Evolutionary conservation across 2,888 invertebrate species (phyloP).

Genomic region (Athalia circularis): DNA sequence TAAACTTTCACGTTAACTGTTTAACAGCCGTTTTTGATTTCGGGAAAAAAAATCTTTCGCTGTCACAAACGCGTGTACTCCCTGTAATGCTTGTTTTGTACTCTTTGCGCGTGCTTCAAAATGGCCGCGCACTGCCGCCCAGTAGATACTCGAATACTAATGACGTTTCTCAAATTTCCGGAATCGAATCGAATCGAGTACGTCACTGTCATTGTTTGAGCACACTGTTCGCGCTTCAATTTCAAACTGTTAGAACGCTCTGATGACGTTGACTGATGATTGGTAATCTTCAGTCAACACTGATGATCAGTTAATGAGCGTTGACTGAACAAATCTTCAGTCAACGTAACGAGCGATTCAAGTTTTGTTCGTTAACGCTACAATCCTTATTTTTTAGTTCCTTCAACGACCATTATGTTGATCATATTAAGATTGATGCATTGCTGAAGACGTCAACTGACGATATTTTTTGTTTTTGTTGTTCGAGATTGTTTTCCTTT

Average conservation of each 20-base stretch:
- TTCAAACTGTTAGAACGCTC: neutral
- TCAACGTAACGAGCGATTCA: too few species aligned
- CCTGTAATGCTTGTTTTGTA: constrained; percentile 34
- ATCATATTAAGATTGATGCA: neutral
- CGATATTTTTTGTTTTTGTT: neutral
- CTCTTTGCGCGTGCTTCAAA: constrained; percentile 39
- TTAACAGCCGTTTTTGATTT: constrained; percentile 17
- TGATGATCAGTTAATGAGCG: too few species aligned
- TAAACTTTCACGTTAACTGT: neutral
- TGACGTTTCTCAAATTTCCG: neutral
- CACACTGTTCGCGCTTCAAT: neutral
- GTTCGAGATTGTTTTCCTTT: too few species aligned
- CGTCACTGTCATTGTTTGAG: too few species aligned
- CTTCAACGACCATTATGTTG: neutral
- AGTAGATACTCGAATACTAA: neutral
- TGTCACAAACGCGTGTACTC: constrained; percentile 37
- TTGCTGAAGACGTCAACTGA: too few species aligned
- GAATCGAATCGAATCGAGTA: neutral
- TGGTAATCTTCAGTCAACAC: too few species aligned
- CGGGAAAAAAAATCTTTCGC: constrained; percentile 14
- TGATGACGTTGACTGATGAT: too few species aligned
- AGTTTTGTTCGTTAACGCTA: too few species aligned
- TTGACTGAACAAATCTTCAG: too few species aligned
- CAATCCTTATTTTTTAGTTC: too few species aligned
- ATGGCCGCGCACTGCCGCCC: constrained; percentile 30